Evolutionary conservation across 2,113 vertebrate genomes (phyloP).

Genomic region (Psittacula cyanocephala): DNA sequence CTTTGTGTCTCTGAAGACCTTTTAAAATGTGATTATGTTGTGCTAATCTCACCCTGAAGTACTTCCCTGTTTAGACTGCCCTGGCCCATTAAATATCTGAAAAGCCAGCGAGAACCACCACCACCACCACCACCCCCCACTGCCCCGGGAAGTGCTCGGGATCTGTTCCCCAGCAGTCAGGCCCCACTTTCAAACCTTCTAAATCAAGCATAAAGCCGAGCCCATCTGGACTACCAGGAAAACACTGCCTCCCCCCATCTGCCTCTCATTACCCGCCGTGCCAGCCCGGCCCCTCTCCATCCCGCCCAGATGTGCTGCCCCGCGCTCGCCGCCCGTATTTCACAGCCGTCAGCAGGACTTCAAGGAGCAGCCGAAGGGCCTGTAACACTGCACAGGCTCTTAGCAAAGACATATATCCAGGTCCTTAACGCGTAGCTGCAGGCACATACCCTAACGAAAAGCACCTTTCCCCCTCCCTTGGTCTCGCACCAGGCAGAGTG

Average conservation of each 20-base stretch:
- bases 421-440: not conserved
- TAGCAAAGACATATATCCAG: not conserved
- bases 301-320: constrained; percentile 35
- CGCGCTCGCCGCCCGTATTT: not conserved
- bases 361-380: not conserved
- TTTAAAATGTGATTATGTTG: constrained; percentile 68
- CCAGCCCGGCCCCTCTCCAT: not conserved
- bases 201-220: constrained; percentile 34
- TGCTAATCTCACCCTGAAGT: constrained; percentile 55
- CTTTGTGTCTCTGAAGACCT: constrained; percentile 60
- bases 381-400: constrained; percentile 5
- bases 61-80: constrained; percentile 43
- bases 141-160: not conserved
- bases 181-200: constrained; percentile 6
- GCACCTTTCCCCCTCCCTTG: not conserved
- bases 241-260: constrained; percentile 46
- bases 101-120: not conserved
- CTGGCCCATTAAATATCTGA: constrained; percentile 53
- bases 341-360: constrained; percentile 35
- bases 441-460: not conserved
- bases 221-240: constrained; percentile 50
- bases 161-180: constrained; percentile 34
- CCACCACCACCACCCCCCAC: not conserved
- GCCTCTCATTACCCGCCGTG: constrained; percentile 41
- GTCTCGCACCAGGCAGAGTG: not conserved